Percentiles rank a stretch among this genome's conserved stretches.
Conservation (phyloP, 2,888 invertebrate genomes). For the Flexamia atlantica region DNA sequence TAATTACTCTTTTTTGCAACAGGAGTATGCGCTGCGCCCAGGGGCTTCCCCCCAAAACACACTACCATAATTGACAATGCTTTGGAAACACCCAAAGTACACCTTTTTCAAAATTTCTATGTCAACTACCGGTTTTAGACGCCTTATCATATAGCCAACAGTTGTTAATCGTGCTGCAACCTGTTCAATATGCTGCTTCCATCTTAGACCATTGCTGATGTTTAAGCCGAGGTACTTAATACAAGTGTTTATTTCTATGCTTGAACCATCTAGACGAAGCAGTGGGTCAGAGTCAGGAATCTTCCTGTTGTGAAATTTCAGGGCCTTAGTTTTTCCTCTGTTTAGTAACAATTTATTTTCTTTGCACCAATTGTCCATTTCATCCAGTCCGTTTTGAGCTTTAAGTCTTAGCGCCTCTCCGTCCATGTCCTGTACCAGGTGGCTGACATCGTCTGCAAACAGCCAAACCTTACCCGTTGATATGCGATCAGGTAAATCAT, state of each 20-base stretch:
- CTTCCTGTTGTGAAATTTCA: background rate
- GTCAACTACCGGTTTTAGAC: conserved; percentile 6
- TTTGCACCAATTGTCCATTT: conserved; percentile 11
- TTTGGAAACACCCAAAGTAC: conserved; percentile 50
- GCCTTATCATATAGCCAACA: conserved; percentile 19
- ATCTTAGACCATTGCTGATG: conserved; percentile 3
- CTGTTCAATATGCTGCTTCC: conserved; percentile 27
- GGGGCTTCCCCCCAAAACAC: conserved; percentile 23
- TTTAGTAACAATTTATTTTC: conserved; percentile 2
- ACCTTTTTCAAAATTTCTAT: conserved; percentile 20
- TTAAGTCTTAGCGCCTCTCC: background rate
- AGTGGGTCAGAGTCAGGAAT: background rate
- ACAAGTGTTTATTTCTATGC: background rate
- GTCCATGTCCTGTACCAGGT: conserved; percentile 6
- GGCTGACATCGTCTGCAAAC: conserved; percentile 55
- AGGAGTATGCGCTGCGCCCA: conserved; percentile 20
- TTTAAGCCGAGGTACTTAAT: conserved; percentile 8
- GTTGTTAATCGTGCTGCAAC: conserved; percentile 10
- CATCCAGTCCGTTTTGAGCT: background rate
- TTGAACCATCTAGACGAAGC: background rate
- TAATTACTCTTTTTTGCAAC: conserved; percentile 17
- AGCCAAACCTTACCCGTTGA: conserved; percentile 23
- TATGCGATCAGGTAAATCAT: conserved; percentile 39
- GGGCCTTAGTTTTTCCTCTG: background rate
- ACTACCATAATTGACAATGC: conserved; percentile 28